phyloP scores from a whole-genome alignment of 2,113 vertebrate species.

The Limnothrissa miodon region DNA sequence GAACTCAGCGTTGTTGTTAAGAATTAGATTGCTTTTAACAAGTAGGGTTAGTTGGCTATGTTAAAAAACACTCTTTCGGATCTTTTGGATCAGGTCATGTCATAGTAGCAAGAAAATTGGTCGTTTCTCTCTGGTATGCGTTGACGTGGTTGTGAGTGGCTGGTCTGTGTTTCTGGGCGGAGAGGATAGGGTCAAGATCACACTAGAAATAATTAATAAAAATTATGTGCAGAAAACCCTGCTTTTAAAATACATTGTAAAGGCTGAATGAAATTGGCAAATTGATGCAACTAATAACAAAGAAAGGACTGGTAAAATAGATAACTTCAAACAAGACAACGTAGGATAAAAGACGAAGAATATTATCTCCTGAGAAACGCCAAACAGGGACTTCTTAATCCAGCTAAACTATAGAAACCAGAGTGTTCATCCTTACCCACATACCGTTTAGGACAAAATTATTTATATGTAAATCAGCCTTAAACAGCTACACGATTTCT shows the following conservation, averaged over 20 bases:
- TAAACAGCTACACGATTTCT: not conserved
- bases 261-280: not conserved
- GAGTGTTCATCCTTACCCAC: not conserved
- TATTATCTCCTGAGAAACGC: not conserved
- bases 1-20: too few relatives aligned
- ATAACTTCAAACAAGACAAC: not conserved
- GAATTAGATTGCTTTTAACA: too few relatives aligned
- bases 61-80: slow-evolving; percentile 3
- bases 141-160: not conserved
- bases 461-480: not conserved
- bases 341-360: not conserved
- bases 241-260: not conserved
- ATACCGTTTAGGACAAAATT: not conserved
- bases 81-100: not conserved
- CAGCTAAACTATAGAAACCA: not conserved
- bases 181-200: slow-evolving; percentile 1
- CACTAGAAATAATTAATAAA: not conserved
- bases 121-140: not conserved
- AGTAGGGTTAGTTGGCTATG: too few relatives aligned
- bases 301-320: not conserved
- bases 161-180: not conserved
- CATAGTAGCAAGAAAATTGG: not conserved
- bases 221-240: not conserved
- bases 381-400: not conserved
- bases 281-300: not conserved